Conservation (phyloP, 2,888 invertebrate genomes). For the Ectobius pallidus region DNA sequence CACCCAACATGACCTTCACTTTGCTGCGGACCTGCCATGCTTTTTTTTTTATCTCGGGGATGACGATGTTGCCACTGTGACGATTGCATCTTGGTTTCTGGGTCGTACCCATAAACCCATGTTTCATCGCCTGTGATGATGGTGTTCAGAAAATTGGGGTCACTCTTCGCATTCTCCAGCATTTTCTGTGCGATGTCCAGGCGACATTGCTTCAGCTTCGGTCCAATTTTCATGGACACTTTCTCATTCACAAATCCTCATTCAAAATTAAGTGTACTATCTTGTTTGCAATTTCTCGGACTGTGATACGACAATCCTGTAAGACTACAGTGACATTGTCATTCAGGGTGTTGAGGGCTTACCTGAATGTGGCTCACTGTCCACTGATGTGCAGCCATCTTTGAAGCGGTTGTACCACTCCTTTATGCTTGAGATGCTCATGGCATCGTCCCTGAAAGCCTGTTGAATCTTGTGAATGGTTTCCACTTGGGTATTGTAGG, state of each 20-base stretch:
- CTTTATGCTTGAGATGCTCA: too few species aligned
- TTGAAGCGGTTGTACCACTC: too few species aligned
- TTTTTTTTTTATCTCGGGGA: conserved; percentile 23
- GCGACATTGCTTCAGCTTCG: too few species aligned
- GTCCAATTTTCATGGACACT: too few species aligned
- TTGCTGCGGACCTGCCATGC: conserved; percentile 14
- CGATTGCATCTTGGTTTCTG: conserved; percentile 34
- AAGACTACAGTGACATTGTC: not conserved
- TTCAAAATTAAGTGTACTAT: not conserved
- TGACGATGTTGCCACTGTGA: conserved; percentile 22
- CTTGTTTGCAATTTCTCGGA: too few species aligned
- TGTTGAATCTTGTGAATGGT: not conserved
- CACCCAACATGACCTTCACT: conserved; percentile 30
- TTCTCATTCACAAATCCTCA: too few species aligned
- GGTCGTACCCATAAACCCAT: conserved; percentile 44
- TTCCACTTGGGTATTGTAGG: too few species aligned
- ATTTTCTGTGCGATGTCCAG: too few species aligned
- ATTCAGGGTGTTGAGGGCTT: not conserved
- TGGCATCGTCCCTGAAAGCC: too few species aligned
- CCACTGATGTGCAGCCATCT: too few species aligned
- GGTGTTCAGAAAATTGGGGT: not conserved
- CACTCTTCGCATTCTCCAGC: not conserved
- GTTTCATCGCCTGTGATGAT: conserved; percentile 43
- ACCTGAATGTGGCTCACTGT: not conserved
- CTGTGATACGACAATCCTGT: not conserved